Evolutionary conservation across 2,888 invertebrate genomes (phyloP).

Genomic region (Congeria kusceri): DNA sequence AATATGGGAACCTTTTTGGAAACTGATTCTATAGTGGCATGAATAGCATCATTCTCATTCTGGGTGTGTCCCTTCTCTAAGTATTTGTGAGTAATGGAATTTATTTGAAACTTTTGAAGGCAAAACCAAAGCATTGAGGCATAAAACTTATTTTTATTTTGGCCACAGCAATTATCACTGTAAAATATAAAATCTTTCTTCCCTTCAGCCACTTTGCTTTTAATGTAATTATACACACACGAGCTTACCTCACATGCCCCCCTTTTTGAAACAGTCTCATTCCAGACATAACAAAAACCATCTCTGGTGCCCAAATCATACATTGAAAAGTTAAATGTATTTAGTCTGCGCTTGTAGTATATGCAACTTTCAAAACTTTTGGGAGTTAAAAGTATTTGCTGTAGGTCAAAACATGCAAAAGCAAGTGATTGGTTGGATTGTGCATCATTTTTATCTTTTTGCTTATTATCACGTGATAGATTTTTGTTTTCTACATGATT

Average conservation of each 20-base stretch:
- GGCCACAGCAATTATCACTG: slow-evolving; percentile 9
- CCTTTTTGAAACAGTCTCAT: slow-evolving; percentile 18
- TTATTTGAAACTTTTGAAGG: slow-evolving; percentile 1
- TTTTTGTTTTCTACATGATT: slow-evolving; percentile 32
- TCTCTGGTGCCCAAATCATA: slow-evolving; percentile 18
- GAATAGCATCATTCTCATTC: slow-evolving; percentile 4
- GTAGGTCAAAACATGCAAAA: slow-evolving; percentile 14
- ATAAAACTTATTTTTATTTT: slow-evolving; percentile 16
- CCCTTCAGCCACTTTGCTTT: slow-evolving; percentile 2
- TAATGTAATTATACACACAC: slow-evolving; percentile 11
- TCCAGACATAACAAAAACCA: slow-evolving; percentile 18
- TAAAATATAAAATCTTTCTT: slow-evolving; percentile 17
- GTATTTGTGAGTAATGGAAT: slow-evolving; percentile 2
- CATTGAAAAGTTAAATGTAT: slow-evolving; percentile 21
- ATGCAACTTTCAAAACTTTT: slow-evolving; percentile 21
- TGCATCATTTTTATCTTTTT: slow-evolving; percentile 14
- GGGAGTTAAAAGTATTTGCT: slow-evolving; percentile 10
- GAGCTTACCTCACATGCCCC: slow-evolving; percentile 23
- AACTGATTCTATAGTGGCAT: slow-evolving; percentile 7
- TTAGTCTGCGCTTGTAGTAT: slow-evolving; percentile 30
- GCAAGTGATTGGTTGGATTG: slow-evolving; percentile 3
- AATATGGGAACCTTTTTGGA: not conserved
- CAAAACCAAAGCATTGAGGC: slow-evolving; percentile 10
- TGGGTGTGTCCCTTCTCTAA: slow-evolving; percentile 12
- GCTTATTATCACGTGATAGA: slow-evolving; percentile 15